Evolutionary conservation across 2,888 invertebrate genomes (phyloP).

Genomic region (Sphaerophoria taeniata): DNA sequence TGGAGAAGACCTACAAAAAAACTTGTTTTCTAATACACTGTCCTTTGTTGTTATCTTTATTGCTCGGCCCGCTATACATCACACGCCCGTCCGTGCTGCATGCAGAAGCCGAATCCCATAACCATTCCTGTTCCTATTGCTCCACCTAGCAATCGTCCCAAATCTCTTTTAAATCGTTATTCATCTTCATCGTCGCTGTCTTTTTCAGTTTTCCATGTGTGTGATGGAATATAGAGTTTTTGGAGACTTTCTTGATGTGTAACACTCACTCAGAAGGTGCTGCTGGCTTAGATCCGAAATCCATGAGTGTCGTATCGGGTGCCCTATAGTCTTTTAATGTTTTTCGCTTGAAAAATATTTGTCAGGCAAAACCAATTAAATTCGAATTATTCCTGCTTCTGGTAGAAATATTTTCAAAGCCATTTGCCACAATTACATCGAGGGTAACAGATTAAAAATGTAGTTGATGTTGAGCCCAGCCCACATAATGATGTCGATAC

Average conservation of each 20-base stretch:
- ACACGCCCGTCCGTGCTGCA: no score
- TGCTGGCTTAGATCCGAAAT: no score
- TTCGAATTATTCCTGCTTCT: slow-evolving; percentile 9
- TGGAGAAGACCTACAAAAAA: not conserved
- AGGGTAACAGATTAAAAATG: slow-evolving; percentile 26
- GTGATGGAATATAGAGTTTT: not conserved
- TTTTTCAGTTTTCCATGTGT: not conserved
- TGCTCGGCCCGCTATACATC: not conserved
- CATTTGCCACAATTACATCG: slow-evolving; percentile 67
- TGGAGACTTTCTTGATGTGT: not conserved
- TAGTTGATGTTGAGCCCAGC: not conserved
- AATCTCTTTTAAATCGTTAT: slow-evolving; percentile 44
- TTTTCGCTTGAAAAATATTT: not conserved
- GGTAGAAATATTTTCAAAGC: slow-evolving; percentile 46
- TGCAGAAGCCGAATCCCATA: no score
- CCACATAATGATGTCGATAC: not conserved
- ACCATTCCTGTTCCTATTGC: no score
- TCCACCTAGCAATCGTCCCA: slow-evolving; percentile 70
- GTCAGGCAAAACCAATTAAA: slow-evolving; percentile 54
- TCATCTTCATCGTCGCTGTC: slow-evolving; percentile 23
- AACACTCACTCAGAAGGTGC: slow-evolving; percentile 23
- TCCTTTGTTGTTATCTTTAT: slow-evolving; percentile 19
- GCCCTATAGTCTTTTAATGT: not conserved
- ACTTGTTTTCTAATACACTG: no score
- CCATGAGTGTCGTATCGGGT: not conserved